These are phyloP conservation scores for Drosophila trichaetosa DNA, from an alignment of 2,888 invertebrate genomes.

Conservation along the genomic window DNA sequence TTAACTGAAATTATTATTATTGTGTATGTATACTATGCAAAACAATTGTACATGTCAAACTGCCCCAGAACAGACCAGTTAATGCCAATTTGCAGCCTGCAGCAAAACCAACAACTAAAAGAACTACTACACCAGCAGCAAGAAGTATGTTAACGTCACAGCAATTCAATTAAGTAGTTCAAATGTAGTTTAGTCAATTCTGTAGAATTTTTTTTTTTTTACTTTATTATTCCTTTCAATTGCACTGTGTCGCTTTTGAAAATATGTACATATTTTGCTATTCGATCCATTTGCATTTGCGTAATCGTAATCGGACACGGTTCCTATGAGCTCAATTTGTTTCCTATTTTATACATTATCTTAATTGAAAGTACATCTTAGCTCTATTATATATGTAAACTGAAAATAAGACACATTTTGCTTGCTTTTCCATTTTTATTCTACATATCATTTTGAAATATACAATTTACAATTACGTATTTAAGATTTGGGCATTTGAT, in stretches of 20 bases:
- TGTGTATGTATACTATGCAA: constrained; percentile 24
- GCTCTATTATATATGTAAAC: not conserved
- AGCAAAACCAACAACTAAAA: constrained; percentile 45
- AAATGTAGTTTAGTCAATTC: constrained; percentile 10
- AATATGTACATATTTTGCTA: constrained; percentile 8
- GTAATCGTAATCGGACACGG: not conserved
- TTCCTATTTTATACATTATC: not conserved
- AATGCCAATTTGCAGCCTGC: constrained; percentile 48
- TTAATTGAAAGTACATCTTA: not conserved
- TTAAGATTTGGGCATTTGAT: not conserved
- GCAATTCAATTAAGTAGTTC: constrained; percentile 20
- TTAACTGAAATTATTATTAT: constrained; percentile 17
- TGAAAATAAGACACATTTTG: not conserved
- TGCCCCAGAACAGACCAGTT: constrained; percentile 55
- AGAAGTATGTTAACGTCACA: constrained; percentile 44
- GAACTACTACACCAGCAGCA: constrained; percentile 39
- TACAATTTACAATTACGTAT: not conserved
- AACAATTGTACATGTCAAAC: constrained; percentile 54
- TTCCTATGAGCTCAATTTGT: not conserved
- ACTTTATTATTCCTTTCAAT: not conserved
- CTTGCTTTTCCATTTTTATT: not conserved
- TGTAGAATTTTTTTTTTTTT: too few species aligned
- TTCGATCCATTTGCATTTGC: not conserved
- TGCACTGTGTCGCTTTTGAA: constrained; percentile 12
- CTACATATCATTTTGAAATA: not conserved